Evolutionary conservation across 2,888 invertebrate genomes (phyloP), one percentile per base, ranked within the genome.

Genomic region (Clostera curtula): DNA sequence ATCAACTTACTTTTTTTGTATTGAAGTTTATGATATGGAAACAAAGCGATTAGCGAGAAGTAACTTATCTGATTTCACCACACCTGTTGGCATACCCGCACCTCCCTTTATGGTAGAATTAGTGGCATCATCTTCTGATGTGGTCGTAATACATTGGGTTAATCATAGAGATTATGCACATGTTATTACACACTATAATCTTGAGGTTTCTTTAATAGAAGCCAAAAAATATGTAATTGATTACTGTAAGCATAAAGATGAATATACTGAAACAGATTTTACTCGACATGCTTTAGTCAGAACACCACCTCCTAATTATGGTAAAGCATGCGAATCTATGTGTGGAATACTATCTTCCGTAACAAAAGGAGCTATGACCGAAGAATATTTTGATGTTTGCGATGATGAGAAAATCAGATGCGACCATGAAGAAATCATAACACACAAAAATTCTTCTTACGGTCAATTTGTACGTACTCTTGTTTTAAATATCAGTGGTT

Each of bases 21-120:
- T 83, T 20, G 82, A 83, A 59, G 63, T 59, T 20, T 72, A 62
- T 25, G 60, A 76, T 12, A 55, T 63, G 3, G 16, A 35, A 2
- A 40, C 55, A 3, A 54, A 49, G 10, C 45, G 46, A 19, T 43
- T 79, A 9, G 56, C 63, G 5, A 58, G 77, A 28, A 80, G 73
- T 36, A 49, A 51, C 12, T 69, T 79, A 17, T 45, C 59, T 1
- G 69, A 73, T 21, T 79, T 83, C 24, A 54, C 61, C 5, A 82
- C 77, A 2, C 54, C 52, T 15, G 59, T 74, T 2, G 79, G 75
- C 6, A 66, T 60, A 44, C 82, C 80, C 2, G 62, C 71, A 40
- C 77, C 80, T 9, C 74, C 83, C 1, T 82, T 82, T 35, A 67
- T 83, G 12, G 42, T 52, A 7, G 72, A 80, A 37, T 38, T 82